These are phyloP conservation scores for Trachelus troglodyta DNA, from an alignment of 2,888 invertebrate species.

Conservation along the genomic window DNA sequence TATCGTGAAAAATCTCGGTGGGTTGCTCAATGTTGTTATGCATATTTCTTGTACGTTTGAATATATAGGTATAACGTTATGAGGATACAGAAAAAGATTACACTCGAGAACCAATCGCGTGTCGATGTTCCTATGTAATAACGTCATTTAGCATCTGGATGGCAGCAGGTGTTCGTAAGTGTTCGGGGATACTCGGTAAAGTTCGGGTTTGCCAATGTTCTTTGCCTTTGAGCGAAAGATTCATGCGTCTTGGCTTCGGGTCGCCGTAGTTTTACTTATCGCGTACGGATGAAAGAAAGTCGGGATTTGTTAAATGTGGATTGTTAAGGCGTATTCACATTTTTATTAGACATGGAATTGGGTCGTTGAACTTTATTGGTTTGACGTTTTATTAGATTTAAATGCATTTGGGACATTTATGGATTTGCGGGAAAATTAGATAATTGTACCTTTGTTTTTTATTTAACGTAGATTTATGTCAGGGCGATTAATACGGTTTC, in stretches of 20 bases:
- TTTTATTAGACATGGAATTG: neutral
- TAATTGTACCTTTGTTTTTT: no score
- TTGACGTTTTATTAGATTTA: no score
- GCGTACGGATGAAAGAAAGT: neutral
- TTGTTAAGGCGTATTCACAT: constrained; percentile 24
- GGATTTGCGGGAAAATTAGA: no score
- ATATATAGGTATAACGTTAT: neutral
- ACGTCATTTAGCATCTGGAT: no score
- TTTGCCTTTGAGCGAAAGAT: neutral
- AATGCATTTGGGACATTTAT: no score
- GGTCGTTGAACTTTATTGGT: no score
- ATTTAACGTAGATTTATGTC: no score
- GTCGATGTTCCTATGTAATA: no score
- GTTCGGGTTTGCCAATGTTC: no score
- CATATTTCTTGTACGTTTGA: neutral
- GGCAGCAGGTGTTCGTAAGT: no score
- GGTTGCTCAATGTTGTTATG: neutral
- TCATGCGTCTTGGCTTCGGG: neutral
- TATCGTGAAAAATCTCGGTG: neutral
- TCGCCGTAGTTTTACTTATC: neutral
- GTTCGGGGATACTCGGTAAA: no score
- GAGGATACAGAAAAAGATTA: neutral
- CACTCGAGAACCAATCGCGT: neutral
- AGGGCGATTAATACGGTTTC: constrained; percentile 8
- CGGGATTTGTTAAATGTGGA: constrained; percentile 16